Evolutionary conservation across 2,888 invertebrate species (phyloP).

Genomic region (Agonopterix arenella): DNA sequence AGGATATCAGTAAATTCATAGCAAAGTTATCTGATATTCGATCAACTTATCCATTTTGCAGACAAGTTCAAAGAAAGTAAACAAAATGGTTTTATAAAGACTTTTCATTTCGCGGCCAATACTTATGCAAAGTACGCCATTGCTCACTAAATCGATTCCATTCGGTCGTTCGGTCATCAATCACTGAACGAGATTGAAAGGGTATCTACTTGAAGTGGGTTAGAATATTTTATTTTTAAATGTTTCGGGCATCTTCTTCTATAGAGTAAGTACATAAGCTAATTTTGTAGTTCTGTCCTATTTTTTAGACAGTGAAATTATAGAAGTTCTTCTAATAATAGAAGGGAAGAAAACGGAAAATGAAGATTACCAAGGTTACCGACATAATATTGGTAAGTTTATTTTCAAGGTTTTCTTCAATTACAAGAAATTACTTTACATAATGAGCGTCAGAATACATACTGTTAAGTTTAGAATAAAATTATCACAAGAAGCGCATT

Average conservation of each 20-base stretch:
- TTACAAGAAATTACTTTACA: no score
- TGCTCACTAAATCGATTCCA: slow-evolving; percentile 66
- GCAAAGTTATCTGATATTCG: no score
- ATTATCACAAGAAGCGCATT: slow-evolving; percentile 2
- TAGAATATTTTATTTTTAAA: background rate
- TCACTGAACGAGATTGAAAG: slow-evolving; percentile 47
- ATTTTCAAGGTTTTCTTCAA: no score
- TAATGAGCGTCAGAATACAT: no score
- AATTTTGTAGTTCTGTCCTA: no score
- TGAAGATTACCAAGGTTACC: no score
- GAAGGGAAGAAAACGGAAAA: no score
- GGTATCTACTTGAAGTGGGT: background rate
- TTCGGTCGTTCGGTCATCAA: slow-evolving; percentile 69
- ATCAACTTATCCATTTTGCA: background rate
- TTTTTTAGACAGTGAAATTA: no score
- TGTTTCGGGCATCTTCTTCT: background rate
- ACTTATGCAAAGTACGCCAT: slow-evolving; percentile 65
- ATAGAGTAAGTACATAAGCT: no score
- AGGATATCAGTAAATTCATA: no score
- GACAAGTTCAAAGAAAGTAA: background rate
- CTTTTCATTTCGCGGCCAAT: slow-evolving; percentile 39
- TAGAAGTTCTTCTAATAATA: no score
- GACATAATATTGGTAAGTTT: no score
- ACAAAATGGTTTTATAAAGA: slow-evolving; percentile 12
- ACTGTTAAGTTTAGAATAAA: background rate